Conservation (phyloP, 2,888 invertebrate species). For the Agonopterix alstromeriana region DNA sequence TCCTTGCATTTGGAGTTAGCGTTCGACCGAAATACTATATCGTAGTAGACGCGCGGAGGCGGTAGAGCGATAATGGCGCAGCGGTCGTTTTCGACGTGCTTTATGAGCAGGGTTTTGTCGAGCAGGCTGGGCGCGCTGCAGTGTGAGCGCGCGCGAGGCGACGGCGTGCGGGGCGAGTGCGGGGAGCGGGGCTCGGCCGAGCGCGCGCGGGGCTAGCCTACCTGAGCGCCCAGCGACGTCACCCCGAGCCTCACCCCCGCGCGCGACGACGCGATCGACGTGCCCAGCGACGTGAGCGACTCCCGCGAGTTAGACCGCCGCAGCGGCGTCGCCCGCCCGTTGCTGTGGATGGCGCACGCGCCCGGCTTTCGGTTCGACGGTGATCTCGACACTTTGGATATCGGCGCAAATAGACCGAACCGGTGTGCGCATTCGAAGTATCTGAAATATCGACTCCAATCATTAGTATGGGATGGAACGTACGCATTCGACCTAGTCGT, state of each 20-base stretch:
- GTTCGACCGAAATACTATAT: conserved; percentile 46
- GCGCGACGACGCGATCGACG: conserved; percentile 78
- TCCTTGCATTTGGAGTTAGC: conserved; percentile 36
- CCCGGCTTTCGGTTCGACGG: conserved; percentile 83
- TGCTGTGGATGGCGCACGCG: conserved; percentile 79
- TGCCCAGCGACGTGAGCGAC: conserved; percentile 84
- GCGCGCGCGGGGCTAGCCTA: conserved; percentile 78
- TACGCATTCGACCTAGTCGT: neutral
- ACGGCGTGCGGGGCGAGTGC: conserved; percentile 37
- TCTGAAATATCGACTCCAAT: conserved; percentile 66
- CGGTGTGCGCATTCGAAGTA: conserved; percentile 95
- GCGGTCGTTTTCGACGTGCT: conserved; percentile 58
- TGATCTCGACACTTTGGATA: conserved; percentile 91
- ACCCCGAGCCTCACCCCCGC: conserved; percentile 85
- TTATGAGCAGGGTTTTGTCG: conserved; percentile 63
- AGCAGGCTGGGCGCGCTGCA: conserved; percentile 36
- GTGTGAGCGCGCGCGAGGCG: conserved; percentile 33
- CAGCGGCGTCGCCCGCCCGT: conserved; percentile 77
- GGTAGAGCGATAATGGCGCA: conserved; percentile 69
- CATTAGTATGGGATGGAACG: neutral
- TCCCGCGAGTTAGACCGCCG: conserved; percentile 89
- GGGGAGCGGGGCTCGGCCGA: conserved; percentile 58
- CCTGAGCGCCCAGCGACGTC: conserved; percentile 81
- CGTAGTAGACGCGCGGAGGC: conserved; percentile 59
- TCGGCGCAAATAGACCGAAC: conserved; percentile 95